These are phyloP conservation scores for Ophion costatus DNA, from an alignment of 2,888 invertebrate species.

Conservation along the genomic window DNA sequence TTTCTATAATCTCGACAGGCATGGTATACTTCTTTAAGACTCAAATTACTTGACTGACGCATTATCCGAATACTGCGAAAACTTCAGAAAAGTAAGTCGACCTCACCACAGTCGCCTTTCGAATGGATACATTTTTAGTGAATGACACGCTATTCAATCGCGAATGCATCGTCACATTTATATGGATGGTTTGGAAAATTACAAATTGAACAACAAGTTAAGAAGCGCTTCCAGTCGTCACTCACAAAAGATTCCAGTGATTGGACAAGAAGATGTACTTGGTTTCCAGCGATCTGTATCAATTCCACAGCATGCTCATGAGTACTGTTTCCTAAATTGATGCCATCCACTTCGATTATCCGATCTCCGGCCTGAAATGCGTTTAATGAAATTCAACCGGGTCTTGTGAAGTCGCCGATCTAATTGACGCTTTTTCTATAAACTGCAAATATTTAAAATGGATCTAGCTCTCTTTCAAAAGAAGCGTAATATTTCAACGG, in stretches of 20 bases:
- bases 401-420: not conserved
- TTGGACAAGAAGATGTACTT: conserved; percentile 96
- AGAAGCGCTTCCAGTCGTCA: not conserved
- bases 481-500: too few species aligned
- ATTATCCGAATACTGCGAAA: too few species aligned
- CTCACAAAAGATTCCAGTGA: conserved; percentile 90
- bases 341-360: conserved; percentile 95
- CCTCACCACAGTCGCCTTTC: too few species aligned
- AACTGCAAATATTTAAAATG: too few species aligned
- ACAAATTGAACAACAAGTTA: not conserved
- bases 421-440: too few species aligned
- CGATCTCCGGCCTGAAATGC: conserved; percentile 92
- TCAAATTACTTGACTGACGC: too few species aligned
- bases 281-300: conserved; percentile 95
- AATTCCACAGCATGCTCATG: conserved; percentile 98
- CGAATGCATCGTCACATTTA: not conserved
- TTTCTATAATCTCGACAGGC: too few species aligned
- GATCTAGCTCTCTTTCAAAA: too few species aligned
- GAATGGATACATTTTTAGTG: not conserved
- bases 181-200: not conserved
- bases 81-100: too few species aligned
- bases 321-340: conserved; percentile 94
- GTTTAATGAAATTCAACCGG: conserved; percentile 22
- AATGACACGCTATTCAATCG: not conserved
- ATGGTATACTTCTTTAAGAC: too few species aligned